Evolutionary conservation across 2,888 invertebrate genomes (phyloP).

Genomic region (Macaria liturata): DNA sequence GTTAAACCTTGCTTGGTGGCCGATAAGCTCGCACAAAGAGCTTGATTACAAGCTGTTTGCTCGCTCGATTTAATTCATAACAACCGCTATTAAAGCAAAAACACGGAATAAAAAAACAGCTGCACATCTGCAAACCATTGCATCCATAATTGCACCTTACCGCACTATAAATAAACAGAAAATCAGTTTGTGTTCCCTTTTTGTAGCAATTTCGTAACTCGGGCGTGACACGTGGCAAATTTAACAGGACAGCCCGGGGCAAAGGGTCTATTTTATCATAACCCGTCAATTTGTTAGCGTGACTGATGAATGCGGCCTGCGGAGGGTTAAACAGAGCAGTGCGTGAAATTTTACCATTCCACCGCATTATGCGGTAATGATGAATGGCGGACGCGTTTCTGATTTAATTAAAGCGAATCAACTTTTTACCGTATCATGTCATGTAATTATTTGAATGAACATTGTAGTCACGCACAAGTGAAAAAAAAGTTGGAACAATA

Average conservation of each 20-base stretch:
- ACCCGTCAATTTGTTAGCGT: constrained; percentile 59
- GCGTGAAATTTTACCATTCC: constrained; percentile 17
- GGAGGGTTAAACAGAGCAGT: constrained; percentile 23
- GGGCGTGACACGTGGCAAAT: constrained; percentile 33
- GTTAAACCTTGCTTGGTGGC: constrained; percentile 31
- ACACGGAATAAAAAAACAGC: constrained; percentile 31
- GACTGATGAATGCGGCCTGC: constrained; percentile 44
- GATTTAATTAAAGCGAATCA: no score
- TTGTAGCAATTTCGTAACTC: constrained; percentile 27
- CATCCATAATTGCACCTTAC: constrained; percentile 29
- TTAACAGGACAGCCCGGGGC: constrained; percentile 33
- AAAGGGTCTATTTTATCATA: constrained; percentile 55
- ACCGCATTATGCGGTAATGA: constrained; percentile 4
- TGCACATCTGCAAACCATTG: constrained; percentile 24
- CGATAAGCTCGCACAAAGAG: constrained; percentile 30
- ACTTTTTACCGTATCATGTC: no score
- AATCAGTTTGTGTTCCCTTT: constrained; percentile 20
- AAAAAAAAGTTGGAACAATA: no score
- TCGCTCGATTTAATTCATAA: constrained; percentile 37
- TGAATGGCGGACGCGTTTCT: not conserved
- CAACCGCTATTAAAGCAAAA: constrained; percentile 33
- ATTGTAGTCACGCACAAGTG: no score
- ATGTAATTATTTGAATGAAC: no score
- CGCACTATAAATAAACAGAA: constrained; percentile 28
- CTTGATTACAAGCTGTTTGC: constrained; percentile 34